These are phyloP conservation scores for Peromyscus leucopus DNA, from an alignment of 2,113 vertebrate species.

Conservation along the genomic window DNA sequence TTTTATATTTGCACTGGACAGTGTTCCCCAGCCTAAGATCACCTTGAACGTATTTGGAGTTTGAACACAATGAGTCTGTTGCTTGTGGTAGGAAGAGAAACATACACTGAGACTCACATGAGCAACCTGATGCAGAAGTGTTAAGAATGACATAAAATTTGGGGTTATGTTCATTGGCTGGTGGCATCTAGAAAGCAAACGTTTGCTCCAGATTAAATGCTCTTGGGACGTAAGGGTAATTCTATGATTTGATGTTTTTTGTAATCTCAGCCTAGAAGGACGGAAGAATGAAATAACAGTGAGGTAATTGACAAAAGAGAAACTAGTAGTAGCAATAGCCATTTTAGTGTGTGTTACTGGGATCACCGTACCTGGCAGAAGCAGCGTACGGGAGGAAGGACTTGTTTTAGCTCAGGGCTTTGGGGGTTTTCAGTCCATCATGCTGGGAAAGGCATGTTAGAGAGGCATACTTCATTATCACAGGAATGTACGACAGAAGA, in stretches of 20 bases:
- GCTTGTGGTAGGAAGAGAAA: neutral
- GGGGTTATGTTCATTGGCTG: neutral
- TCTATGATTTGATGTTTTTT: neutral
- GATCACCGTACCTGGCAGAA: neutral
- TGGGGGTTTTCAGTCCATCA: neutral
- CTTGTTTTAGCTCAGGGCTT: neutral
- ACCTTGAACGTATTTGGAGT: neutral
- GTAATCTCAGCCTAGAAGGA: neutral
- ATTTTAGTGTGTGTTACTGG: neutral
- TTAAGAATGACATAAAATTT: neutral
- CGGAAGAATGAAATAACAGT: neutral
- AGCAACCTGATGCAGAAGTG: neutral
- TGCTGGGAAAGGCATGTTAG: neutral
- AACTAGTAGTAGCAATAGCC: neutral
- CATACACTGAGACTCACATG: neutral
- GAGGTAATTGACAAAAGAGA: neutral
- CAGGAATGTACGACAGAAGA: neutral
- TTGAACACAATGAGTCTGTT: neutral
- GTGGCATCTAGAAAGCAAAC: neutral
- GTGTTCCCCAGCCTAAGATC: neutral
- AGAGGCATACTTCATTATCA: neutral
- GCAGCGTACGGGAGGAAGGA: neutral
- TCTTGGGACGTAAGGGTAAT: neutral
- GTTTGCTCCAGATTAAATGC: neutral
- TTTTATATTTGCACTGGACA: neutral